Percentiles rank a stretch among this genome's conserved stretches.
Evolutionary conservation across 2,888 invertebrate genomes (phyloP).

Genomic region (Cosmia pyralina): DNA sequence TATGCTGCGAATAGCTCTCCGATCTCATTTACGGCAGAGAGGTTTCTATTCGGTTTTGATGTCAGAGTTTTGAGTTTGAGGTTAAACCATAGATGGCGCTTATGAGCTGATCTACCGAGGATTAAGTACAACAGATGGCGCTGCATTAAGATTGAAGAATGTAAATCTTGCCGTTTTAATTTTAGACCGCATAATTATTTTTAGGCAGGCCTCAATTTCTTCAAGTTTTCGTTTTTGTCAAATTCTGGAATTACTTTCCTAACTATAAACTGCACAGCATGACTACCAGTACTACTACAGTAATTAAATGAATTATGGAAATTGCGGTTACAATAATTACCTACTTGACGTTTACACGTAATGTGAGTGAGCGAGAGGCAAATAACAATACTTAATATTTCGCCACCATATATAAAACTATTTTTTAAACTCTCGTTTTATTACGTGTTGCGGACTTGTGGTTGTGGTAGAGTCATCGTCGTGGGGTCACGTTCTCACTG

Average conservation of each 20-base stretch:
- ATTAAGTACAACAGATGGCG: constrained; percentile 37
- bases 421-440: too few relatives aligned
- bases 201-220: background rate
- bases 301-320: background rate
- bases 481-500: background rate
- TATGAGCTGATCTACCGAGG: background rate
- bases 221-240: background rate
- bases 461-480: background rate
- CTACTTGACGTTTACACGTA: background rate
- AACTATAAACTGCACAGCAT: background rate
- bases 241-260: background rate
- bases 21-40: background rate
- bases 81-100: constrained; percentile 39
- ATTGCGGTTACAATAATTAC: background rate
- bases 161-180: constrained; percentile 3
- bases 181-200: constrained; percentile 4
- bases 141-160: background rate
- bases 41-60: background rate
- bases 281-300: background rate
- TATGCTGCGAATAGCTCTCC: background rate
- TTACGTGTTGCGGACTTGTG: background rate
- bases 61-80: constrained; percentile 1
- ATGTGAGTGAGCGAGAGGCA: constrained; percentile 29
- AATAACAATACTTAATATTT: constrained; percentile 18
- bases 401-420: constrained; percentile 25